These are phyloP conservation scores for Eolophus roseicapilla DNA, from an alignment of 2,113 vertebrate species.

Conservation along the genomic window DNA sequence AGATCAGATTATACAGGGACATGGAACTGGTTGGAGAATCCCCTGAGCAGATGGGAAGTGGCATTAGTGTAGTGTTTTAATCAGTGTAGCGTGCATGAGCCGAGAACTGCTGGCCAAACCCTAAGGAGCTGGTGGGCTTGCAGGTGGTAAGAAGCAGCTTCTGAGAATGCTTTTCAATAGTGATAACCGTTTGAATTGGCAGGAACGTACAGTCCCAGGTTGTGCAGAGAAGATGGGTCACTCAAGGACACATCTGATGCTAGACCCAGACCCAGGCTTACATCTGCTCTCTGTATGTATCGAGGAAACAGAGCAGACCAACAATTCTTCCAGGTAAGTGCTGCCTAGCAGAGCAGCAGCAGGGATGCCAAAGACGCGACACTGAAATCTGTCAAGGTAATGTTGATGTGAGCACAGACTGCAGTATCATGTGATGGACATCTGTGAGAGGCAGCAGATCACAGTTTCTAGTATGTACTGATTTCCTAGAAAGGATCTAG, in stretches of 20 bases:
- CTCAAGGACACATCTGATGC: not conserved
- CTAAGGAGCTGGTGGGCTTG: not conserved
- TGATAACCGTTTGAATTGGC: rapidly evolving
- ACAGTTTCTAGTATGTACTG: not conserved
- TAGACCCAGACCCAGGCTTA: not conserved
- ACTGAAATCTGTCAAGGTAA: not conserved
- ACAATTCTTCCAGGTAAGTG: not conserved
- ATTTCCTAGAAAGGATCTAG: not conserved
- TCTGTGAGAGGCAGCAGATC: not conserved
- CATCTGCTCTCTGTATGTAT: not conserved
- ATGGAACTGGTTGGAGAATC: not conserved
- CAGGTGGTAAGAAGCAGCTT: not conserved
- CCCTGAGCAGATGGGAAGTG: not conserved
- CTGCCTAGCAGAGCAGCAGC: not conserved
- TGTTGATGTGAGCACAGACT: not conserved
- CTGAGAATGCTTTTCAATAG: not conserved
- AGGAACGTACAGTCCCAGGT: rapidly evolving
- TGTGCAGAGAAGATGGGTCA: not conserved
- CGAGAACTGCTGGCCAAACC: not conserved
- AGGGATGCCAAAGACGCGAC: not conserved
- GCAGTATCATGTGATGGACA: rapidly evolving
- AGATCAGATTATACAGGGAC: not conserved
- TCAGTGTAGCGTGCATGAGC: not conserved
- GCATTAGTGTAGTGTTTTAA: not conserved
- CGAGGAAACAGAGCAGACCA: not conserved